Conservation (phyloP, 2,797 vertebrate species). For the Sebastes aleutianus region DNA sequence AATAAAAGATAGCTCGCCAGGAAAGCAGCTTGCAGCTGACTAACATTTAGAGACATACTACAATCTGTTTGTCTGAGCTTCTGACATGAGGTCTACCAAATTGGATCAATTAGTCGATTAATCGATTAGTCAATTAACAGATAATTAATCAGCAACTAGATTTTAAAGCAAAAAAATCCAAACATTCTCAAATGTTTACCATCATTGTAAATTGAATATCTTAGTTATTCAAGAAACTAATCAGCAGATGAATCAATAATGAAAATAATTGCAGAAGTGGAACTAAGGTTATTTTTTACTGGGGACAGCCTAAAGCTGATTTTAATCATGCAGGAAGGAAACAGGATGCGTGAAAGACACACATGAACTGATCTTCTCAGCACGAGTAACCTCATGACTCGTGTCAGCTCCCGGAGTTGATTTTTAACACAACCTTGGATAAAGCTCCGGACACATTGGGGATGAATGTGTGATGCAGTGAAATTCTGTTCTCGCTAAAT, state of each 20-base stretch:
- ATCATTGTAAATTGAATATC: background rate
- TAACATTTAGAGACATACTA: background rate
- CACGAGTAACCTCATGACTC: constrained; percentile 53
- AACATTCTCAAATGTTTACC: background rate
- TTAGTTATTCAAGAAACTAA: background rate
- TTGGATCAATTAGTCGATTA: background rate
- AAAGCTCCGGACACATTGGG: constrained; percentile 6
- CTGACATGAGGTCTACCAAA: background rate
- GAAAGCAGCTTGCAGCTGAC: constrained; percentile 6
- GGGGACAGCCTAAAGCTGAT: constrained; percentile 7
- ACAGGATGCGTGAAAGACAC: constrained; percentile 57
- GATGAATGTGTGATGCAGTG: constrained; percentile 15
- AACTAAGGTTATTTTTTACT: constrained; percentile 15
- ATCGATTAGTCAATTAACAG: background rate
- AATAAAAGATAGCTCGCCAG: background rate
- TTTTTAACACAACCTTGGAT: constrained; percentile 16
- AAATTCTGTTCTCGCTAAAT: constrained; percentile 6
- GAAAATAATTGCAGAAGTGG: background rate
- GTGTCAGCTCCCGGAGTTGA: constrained; percentile 26
- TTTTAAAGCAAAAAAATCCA: background rate
- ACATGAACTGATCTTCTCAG: constrained; percentile 45
- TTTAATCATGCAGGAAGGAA: constrained; percentile 58
- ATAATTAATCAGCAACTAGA: background rate
- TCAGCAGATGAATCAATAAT: background rate
- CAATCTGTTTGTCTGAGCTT: background rate